These are phyloP conservation scores for Drosophila niveifrons DNA, from an alignment of 2,888 invertebrate genomes.

Conservation along the genomic window DNA sequence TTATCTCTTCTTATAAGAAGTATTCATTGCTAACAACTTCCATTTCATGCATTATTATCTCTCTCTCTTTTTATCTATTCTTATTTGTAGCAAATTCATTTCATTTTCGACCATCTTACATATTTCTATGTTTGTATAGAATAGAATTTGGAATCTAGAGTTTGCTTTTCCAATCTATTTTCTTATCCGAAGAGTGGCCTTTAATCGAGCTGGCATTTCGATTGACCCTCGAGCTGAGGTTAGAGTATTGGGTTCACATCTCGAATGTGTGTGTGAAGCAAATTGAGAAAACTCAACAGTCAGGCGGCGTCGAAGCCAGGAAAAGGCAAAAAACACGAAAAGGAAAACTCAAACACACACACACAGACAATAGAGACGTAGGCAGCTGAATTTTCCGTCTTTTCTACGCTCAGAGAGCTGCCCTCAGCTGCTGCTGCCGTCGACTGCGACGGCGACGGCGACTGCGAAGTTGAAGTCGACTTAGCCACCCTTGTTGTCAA, in stretches of 20 bases:
- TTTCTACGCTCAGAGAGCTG: slow-evolving; percentile 40
- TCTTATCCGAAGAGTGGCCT: slow-evolving; percentile 6
- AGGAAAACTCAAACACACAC: slow-evolving; percentile 7
- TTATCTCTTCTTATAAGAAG: too few relatives aligned
- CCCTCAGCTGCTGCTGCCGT: slow-evolving; percentile 4
- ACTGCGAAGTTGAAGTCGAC: not conserved
- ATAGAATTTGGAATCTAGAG: too few relatives aligned
- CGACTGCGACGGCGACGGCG: not conserved
- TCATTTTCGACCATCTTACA: too few relatives aligned
- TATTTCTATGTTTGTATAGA: too few relatives aligned
- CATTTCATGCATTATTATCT: too few relatives aligned
- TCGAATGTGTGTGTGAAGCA: slow-evolving; percentile 17
- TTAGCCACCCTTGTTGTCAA: slow-evolving; percentile 58
- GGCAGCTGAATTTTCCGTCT: slow-evolving; percentile 55
- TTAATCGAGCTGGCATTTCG: not conserved
- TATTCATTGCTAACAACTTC: too few relatives aligned
- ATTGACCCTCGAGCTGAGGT: not conserved
- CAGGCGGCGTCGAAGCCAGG: slow-evolving; percentile 12
- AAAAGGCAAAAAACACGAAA: slow-evolving; percentile 12
- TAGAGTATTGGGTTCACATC: slow-evolving; percentile 9
- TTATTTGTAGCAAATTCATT: too few relatives aligned
- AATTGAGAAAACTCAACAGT: slow-evolving; percentile 27
- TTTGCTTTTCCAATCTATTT: too few relatives aligned
- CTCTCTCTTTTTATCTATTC: too few relatives aligned
- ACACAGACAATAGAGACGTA: slow-evolving; percentile 21